Evolutionary conservation across 2,113 vertebrate species (phyloP).

Genomic region (Triplophysa rosa): DNA sequence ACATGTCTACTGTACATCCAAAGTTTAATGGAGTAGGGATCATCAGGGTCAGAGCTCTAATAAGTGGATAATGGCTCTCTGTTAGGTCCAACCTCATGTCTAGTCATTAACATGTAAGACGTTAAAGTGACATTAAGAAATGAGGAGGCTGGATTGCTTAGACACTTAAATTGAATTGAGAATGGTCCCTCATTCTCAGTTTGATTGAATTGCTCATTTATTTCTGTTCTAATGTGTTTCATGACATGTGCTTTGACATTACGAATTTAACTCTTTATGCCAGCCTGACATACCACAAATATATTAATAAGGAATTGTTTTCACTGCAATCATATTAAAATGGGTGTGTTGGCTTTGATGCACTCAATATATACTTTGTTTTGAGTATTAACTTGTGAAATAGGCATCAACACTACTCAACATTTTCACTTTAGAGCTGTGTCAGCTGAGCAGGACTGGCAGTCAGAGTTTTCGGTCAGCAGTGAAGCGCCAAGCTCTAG

Average conservation of each 20-base stretch:
- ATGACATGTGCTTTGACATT: no score
- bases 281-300: constrained; percentile 2
- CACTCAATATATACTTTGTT: not conserved
- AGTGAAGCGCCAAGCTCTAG: constrained; percentile 63
- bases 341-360: not conserved
- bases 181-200: constrained; percentile 55
- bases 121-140: constrained; percentile 67
- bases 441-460: constrained; percentile 48
- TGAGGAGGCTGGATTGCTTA: constrained; percentile 56
- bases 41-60: constrained; percentile 69
- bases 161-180: constrained; percentile 61
- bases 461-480: constrained; percentile 65
- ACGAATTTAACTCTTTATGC: no score
- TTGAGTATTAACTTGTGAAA: constrained; percentile 40
- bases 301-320: not conserved
- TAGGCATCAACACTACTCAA: constrained; percentile 41
- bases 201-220: constrained; percentile 56
- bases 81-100: constrained; percentile 61
- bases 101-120: constrained; percentile 59
- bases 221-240: constrained; percentile 23
- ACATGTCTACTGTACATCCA: constrained; percentile 57
- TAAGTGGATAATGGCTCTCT: constrained; percentile 69
- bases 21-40: constrained; percentile 70
- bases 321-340: not conserved
- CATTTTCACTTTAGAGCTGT: constrained; percentile 33